Evolutionary conservation across 2,113 vertebrate species (phyloP).

Genomic region (Bubalus kerabau): DNA sequence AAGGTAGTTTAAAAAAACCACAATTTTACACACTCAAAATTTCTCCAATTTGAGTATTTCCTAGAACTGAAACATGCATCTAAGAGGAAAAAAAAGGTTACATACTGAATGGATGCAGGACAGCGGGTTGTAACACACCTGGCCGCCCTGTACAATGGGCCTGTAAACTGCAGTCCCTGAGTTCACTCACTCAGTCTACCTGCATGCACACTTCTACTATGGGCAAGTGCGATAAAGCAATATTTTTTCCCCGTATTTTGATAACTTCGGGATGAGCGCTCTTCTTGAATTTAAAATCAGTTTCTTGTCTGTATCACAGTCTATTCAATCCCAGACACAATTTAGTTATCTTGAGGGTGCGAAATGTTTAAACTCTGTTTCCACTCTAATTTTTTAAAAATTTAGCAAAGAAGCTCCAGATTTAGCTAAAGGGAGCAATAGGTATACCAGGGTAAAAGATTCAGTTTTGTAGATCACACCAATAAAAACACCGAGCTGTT

Average conservation of each 20-base stretch:
- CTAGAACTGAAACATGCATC: neutral
- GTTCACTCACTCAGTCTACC: neutral
- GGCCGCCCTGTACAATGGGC: neutral
- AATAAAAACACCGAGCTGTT: neutral
- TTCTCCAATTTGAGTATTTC: neutral
- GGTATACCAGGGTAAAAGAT: neutral
- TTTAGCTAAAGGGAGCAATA: neutral
- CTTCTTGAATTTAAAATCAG: neutral
- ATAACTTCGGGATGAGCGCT: rapidly evolving
- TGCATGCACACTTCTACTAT: neutral
- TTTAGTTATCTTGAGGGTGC: neutral
- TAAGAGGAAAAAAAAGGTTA: neutral
- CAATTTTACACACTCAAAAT: neutral
- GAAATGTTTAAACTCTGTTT: neutral
- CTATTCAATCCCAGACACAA: neutral
- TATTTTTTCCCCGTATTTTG: neutral
- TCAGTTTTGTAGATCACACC: neutral
- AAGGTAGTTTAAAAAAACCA: neutral
- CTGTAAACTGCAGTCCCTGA: too few species aligned
- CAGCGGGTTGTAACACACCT: neutral
- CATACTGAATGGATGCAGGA: neutral
- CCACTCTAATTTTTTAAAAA: neutral
- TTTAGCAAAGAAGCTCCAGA: neutral
- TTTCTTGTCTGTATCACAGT: neutral
- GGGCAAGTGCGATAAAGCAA: neutral